Conservation (phyloP, 2,888 invertebrate genomes). For the Eustalomyia histrio region DNA sequence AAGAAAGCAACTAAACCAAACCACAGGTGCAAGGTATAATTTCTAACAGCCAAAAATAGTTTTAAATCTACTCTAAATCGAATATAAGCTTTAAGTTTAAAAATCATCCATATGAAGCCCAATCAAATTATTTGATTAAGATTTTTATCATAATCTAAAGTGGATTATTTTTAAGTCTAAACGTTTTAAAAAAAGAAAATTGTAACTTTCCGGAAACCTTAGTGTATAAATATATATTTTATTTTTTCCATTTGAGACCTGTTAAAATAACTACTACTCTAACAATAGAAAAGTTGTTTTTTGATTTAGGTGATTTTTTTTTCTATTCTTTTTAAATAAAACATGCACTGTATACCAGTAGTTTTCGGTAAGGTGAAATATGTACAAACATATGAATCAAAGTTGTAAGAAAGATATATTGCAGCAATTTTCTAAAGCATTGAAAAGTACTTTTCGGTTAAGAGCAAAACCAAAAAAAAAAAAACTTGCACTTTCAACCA, state of each 20-base stretch:
- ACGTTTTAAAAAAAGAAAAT: neutral
- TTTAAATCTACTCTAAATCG: too few relatives aligned
- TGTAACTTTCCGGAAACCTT: neutral
- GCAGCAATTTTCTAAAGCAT: slow-evolving; percentile 57
- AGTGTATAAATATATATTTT: neutral
- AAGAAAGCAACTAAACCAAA: too few relatives aligned
- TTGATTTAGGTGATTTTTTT: too few relatives aligned
- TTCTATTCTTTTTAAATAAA: slow-evolving; percentile 25
- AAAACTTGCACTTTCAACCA: neutral
- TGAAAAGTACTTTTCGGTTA: slow-evolving; percentile 45
- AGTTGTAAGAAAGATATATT: slow-evolving; percentile 52
- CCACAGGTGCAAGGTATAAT: too few relatives aligned
- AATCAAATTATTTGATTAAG: too few relatives aligned
- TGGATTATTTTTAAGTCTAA: neutral
- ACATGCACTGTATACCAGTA: slow-evolving; percentile 39
- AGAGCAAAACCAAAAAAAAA: too few relatives aligned
- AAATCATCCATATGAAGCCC: too few relatives aligned
- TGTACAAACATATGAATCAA: slow-evolving; percentile 45
- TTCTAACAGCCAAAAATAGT: too few relatives aligned
- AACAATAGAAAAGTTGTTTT: slow-evolving; percentile 28
- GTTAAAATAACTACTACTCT: slow-evolving; percentile 48
- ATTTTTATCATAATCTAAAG: too few relatives aligned
- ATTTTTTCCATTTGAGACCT: slow-evolving; percentile 43
- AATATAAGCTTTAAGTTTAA: too few relatives aligned
- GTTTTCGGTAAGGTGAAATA: slow-evolving; percentile 35